phyloP scores from a whole-genome alignment of 2,888 invertebrate species.

The Cinara cedri region DNA sequence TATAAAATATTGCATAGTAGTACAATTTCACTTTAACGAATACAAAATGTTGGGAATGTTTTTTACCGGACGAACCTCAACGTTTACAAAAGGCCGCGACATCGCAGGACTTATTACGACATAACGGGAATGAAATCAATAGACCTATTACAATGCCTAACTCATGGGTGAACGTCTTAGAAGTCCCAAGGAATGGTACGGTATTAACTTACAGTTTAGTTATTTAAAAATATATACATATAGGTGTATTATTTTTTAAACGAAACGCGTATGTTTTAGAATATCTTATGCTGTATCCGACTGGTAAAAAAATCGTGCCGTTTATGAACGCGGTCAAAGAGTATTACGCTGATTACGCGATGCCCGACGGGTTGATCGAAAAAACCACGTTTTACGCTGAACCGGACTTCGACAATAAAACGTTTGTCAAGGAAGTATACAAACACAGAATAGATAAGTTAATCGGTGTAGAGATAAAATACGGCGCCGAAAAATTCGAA shows the following conservation, averaged over 20 bases:
- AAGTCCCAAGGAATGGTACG: slow-evolving; percentile 68
- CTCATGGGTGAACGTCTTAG: slow-evolving; percentile 76
- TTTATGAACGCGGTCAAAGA: slow-evolving; percentile 80
- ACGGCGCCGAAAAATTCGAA: not conserved
- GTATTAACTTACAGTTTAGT: slow-evolving; percentile 10
- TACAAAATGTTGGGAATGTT: slow-evolving; percentile 73
- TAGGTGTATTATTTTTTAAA: not conserved
- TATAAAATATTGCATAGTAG: slow-evolving; percentile 59
- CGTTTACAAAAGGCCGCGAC: slow-evolving; percentile 61
- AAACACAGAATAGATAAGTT: slow-evolving; percentile 73
- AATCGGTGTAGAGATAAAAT: slow-evolving; percentile 4
- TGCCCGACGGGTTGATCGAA: slow-evolving; percentile 74
- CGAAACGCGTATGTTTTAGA: not conserved
- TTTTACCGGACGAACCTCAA: slow-evolving; percentile 74
- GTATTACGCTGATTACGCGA: slow-evolving; percentile 77
- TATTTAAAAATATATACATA: slow-evolving; percentile 9
- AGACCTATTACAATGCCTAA: slow-evolving; percentile 79
- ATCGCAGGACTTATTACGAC: slow-evolving; percentile 62
- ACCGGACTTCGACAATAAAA: slow-evolving; percentile 66
- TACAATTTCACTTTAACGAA: slow-evolving; percentile 72
- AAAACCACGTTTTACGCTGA: slow-evolving; percentile 70
- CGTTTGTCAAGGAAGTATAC: slow-evolving; percentile 64
- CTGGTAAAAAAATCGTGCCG: slow-evolving; percentile 70
- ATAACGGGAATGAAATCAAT: slow-evolving; percentile 63
- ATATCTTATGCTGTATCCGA: slow-evolving; percentile 70